These are phyloP conservation scores for Hybognathus amarus DNA, from an alignment of 2,797 vertebrate genomes.

Conservation along the genomic window DNA sequence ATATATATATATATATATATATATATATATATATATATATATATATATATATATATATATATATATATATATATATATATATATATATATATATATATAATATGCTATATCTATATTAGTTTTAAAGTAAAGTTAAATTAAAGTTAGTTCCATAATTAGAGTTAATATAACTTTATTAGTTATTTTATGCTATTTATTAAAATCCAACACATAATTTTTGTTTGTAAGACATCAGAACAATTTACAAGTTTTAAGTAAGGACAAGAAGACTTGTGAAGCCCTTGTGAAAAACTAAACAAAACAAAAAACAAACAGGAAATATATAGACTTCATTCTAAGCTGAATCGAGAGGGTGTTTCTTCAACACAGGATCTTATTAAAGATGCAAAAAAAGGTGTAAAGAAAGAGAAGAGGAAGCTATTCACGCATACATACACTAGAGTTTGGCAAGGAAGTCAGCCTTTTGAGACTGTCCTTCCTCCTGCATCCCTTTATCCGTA, in stretches of 20 bases:
- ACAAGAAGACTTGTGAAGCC: slow-evolving; percentile 5
- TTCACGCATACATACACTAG: slow-evolving; percentile 16
- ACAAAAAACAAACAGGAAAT: background rate
- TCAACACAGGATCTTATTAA: slow-evolving; percentile 1
- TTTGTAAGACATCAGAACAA: background rate
- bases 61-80: too few relatives aligned
- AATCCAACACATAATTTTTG: background rate
- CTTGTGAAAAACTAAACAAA: slow-evolving; percentile 6
- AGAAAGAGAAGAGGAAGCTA: slow-evolving; percentile 24
- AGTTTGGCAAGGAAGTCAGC: slow-evolving; percentile 60
- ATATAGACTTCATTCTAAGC: background rate
- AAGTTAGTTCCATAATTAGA: background rate
- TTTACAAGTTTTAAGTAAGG: background rate
- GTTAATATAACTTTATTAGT: background rate
- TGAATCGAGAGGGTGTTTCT: slow-evolving; percentile 25
- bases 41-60: too few relatives aligned
- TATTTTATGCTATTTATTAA: background rate
- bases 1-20: too few relatives aligned
- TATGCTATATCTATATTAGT: too few relatives aligned
- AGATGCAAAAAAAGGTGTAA: slow-evolving; percentile 36
- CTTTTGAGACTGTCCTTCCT: slow-evolving; percentile 66
- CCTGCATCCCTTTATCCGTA: slow-evolving; percentile 27
- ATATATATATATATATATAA: too few relatives aligned
- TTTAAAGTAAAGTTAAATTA: too few relatives aligned
- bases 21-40: too few relatives aligned